phyloP scores from a whole-genome alignment of 2,113 vertebrate genomes.

The Cyanistes caeruleus region DNA sequence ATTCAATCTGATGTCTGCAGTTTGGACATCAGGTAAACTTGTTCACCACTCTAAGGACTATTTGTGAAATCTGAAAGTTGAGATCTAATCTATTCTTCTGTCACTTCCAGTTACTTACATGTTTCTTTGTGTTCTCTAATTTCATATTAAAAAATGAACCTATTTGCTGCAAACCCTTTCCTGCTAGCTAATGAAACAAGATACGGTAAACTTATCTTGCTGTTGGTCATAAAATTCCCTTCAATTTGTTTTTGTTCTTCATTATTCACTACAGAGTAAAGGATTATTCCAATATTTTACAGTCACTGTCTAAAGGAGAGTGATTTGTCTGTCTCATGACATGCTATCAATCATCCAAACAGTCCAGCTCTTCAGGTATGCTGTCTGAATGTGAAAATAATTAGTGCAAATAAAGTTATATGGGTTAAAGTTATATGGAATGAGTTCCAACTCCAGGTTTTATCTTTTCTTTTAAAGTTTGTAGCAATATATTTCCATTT shows the following conservation, averaged over 20 bases:
- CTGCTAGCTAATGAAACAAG: neutral
- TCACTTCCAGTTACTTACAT: neutral
- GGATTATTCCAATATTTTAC: neutral
- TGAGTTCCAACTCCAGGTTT: neutral
- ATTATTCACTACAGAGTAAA: neutral
- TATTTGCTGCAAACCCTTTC: neutral
- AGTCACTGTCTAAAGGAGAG: neutral
- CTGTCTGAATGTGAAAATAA: neutral
- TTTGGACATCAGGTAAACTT: neutral
- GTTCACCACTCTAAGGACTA: neutral
- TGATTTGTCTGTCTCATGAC: neutral
- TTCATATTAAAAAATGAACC: neutral
- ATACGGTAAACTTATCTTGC: neutral
- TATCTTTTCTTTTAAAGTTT: neutral
- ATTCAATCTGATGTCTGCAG: neutral
- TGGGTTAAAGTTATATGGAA: neutral
- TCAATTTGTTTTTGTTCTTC: constrained; percentile 3
- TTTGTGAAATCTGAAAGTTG: neutral
- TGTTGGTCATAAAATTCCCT: neutral
- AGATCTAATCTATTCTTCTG: neutral
- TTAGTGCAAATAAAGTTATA: constrained; percentile 30
- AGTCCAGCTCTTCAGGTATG: neutral
- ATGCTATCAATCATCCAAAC: neutral
- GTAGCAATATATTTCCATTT: neutral
- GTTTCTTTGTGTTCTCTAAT: neutral